Percentiles rank a stretch among this genome's conserved stretches.
Evolutionary conservation across 2,113 vertebrate species (phyloP).

Genomic region (Tor tambroides): DNA sequence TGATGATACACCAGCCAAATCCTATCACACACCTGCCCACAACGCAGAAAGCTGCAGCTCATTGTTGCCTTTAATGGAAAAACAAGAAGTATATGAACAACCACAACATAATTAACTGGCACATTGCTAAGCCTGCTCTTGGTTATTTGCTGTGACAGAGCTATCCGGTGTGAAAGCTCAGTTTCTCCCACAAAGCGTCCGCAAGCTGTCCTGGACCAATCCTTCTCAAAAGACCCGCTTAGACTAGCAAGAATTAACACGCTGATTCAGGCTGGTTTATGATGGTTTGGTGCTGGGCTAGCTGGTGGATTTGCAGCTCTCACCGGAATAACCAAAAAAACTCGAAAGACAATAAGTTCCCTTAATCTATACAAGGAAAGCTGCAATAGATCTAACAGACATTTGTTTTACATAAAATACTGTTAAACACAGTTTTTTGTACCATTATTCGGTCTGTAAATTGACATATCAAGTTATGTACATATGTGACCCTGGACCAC

Average conservation of each 20-base stretch:
- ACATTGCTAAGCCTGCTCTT: constrained; percentile 8
- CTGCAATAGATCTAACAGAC: background rate
- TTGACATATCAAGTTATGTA: no score
- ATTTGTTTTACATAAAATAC: no score
- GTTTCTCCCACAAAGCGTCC: background rate
- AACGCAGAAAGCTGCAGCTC: background rate
- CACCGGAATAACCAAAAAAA: background rate
- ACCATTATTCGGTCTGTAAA: no score
- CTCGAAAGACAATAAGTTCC: no score
- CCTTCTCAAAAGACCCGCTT: background rate
- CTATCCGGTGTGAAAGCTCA: background rate
- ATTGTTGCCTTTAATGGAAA: constrained; percentile 1
- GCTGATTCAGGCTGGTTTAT: background rate
- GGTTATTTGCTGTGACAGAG: constrained; percentile 21
- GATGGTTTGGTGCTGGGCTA: background rate
- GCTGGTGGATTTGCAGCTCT: background rate
- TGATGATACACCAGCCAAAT: background rate
- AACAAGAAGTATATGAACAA: background rate
- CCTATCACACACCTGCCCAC: constrained; percentile 10
- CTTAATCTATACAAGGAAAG: no score
- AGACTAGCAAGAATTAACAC: background rate
- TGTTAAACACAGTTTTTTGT: no score
- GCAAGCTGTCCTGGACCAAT: background rate
- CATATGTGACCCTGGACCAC: no score
- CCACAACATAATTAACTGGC: constrained; percentile 17